Percentiles rank a stretch among this genome's conserved stretches.
phyloP scores from a whole-genome alignment of 2,888 invertebrate genomes.

The Alloscopus bannaensis region DNA sequence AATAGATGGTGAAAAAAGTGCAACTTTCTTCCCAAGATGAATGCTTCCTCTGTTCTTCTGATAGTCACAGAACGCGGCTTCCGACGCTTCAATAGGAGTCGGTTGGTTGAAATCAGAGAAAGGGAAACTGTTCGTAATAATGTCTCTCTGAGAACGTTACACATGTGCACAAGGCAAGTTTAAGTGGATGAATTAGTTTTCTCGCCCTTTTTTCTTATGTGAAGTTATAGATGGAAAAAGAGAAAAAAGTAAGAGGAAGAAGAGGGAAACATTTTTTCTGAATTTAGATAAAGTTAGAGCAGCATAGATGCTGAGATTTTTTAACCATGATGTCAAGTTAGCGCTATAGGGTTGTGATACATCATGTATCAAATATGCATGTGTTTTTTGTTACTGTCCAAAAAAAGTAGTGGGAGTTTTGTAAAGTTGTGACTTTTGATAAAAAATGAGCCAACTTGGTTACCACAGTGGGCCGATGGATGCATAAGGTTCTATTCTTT shows the following conservation, averaged over 20 bases:
- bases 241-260: not conserved
- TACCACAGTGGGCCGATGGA: conserved; percentile 1
- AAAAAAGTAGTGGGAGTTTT: conserved; percentile 17
- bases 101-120: conserved; percentile 22
- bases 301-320: not conserved
- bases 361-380: conserved; percentile 20
- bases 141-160: too few species aligned
- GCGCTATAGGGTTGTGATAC: not conserved
- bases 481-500: not conserved
- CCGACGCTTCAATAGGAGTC: not conserved
- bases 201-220: not conserved
- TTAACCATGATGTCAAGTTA: not conserved
- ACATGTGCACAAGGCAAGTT: conserved; percentile 4
- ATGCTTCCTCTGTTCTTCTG: not conserved
- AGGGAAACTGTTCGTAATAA: conserved; percentile 12
- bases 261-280: conserved; percentile 3
- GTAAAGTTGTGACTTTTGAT: not conserved
- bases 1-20: conserved; percentile 16
- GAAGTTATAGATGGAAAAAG: not conserved
- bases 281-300: not conserved
- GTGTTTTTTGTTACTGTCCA: conserved; percentile 22
- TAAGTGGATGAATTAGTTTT: conserved; percentile 41
- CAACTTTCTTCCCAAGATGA: conserved; percentile 8
- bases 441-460: conserved; percentile 36
- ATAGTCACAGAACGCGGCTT: not conserved